Evolutionary conservation across 1,140 invertebrate genomes (phyloP), one percentile per base, ranked within the genome.

Genomic region (Trialeurodes vaporariorum): DNA sequence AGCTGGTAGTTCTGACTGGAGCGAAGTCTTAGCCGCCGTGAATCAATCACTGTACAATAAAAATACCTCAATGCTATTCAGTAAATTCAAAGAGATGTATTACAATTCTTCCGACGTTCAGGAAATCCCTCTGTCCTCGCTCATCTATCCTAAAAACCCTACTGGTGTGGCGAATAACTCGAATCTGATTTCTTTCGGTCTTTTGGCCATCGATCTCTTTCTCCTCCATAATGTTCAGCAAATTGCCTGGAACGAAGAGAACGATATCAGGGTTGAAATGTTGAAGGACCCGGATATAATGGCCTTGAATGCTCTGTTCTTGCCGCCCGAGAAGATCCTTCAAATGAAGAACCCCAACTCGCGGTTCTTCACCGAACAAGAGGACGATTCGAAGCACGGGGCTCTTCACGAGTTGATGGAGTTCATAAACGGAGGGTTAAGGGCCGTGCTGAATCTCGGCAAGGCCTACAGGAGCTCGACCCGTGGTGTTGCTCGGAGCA

Each of bases 201-300:
- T 85, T 25, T 71, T 85, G 67, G 82, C 82, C 0, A 75, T 85
- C 67, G 83, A 84, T 72, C 78, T 85, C 0, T 81, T 85, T 74
- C 71, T 85, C 25, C 69, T 85, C 2, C 83, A 83, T 72, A 84
- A 84, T 72, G 82, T 85, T 49, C 84, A 85, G 70, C 73, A 80
- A 13, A 81, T 83, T 75, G 81, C 81, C 0, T 80, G 81, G 78
- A 80, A 82, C 70, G 81, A 79, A 12, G 72, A 83, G 76, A 77
- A 79, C 24, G 67, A 74, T n/a, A 73, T 76, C 0, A 72, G 78
- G 0, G 70, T 74, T 1, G 78, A 79, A 64, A 80, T 83, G 78
- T 49, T 81, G 64, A 77, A 77, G 34, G 83, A 84, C 70, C 82
- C 81, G 0, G 80, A 83, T 24, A 80, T 83, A 12, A 80, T 82